Evolutionary conservation across 2,888 invertebrate genomes (phyloP), one percentile per base, ranked within the genome.

Genomic region (Chaitophorus viminalis): DNA sequence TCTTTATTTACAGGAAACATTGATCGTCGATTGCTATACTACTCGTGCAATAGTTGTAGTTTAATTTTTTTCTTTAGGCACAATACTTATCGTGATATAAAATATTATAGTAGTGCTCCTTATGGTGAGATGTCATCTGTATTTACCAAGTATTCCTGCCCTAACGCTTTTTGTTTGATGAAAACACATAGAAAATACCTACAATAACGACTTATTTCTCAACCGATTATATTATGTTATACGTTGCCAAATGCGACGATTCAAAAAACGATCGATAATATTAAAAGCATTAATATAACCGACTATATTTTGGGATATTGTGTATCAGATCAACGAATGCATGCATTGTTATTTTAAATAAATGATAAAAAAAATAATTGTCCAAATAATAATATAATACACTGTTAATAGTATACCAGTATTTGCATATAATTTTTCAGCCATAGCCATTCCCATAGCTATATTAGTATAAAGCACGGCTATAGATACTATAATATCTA

Each of bases 391-490:
- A 46, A 46, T 46, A 46, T 8, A 54, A 72, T 76, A 33, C n/a
- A 54, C 17, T 72, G 1, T 21, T 54, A 46, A 36, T 36, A 60
- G 6, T 74, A 1, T 33, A 33, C 74, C 36, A 60, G 17, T 33
- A 74, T 36, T 25, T 46, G 3, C 25, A 46, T 6, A 31, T 70
- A 0, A 39, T 52, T 70, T 52, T 82, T 68, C 25, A 82, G 46
- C 70, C 82, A 70, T 82, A 14, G 21, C 70, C n/a, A n/a, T n/a
- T n/a, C n/a, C n/a, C n/a, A n/a, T 76, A 4, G 39, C 18, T n/a
- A 2, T 83, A 84, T 76, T 46, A 84, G 75, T 21, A 83, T 39
- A 74, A 74, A 83, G 74, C 29, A n/a, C n/a, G n/a, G n/a, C n/a
- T n/a, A n/a, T n/a, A n/a, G n/a, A n/a, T n/a, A n/a, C n/a, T n/a